Conservation (phyloP, 2,888 invertebrate genomes). For the Drosophila fulvimacula region DNA sequence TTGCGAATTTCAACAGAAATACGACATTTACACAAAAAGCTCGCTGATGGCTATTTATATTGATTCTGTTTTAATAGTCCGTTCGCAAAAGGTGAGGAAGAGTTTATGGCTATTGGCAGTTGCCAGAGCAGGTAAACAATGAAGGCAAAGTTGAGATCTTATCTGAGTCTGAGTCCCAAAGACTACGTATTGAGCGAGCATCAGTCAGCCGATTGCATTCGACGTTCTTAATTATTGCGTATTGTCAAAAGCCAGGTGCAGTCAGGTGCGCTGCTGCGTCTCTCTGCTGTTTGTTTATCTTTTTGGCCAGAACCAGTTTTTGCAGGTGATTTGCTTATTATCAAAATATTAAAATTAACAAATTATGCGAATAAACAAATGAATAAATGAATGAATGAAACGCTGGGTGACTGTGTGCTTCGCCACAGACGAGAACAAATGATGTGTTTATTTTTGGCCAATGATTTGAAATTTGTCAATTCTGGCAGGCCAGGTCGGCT, state of each 20-base stretch:
- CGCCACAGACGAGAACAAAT: slow-evolving; percentile 21
- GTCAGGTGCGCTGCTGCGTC: slow-evolving; percentile 25
- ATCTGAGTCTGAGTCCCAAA: no score
- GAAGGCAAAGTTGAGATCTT: neutral
- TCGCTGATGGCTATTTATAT: slow-evolving; percentile 8
- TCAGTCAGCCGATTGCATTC: neutral
- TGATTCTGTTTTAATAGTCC: neutral
- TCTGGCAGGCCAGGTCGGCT: slow-evolving; percentile 40
- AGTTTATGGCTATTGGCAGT: neutral
- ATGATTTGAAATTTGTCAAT: slow-evolving; percentile 51
- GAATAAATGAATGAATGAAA: slow-evolving; percentile 14
- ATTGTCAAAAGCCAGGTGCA: slow-evolving; percentile 18
- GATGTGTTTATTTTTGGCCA: slow-evolving; percentile 52
- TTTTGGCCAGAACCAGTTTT: slow-evolving; percentile 53
- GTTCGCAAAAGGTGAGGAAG: neutral
- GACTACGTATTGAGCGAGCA: no score
- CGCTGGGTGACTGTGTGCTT: slow-evolving; percentile 4
- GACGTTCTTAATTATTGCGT: neutral
- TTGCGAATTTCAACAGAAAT: slow-evolving; percentile 48
- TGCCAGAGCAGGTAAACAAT: neutral
- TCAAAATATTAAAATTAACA: slow-evolving; percentile 26
- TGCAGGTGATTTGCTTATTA: slow-evolving; percentile 31
- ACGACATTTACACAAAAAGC: slow-evolving; percentile 24
- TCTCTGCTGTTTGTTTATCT: slow-evolving; percentile 34
- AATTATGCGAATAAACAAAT: slow-evolving; percentile 36